Base-by-base conservation (phyloP, 2,113 vertebrate species). In the Perognathus longimembris region DNA sequence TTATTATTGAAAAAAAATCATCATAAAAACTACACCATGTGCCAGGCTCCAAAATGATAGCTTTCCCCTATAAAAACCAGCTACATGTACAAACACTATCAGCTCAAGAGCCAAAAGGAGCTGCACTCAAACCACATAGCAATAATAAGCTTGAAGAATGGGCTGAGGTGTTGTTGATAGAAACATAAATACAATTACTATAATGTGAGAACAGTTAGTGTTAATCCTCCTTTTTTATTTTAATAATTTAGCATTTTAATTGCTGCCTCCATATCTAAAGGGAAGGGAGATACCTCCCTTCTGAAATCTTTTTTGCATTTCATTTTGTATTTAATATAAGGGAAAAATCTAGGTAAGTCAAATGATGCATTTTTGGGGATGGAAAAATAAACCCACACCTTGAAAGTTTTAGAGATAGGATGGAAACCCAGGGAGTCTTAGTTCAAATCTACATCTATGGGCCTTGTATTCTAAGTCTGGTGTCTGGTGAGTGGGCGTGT, bases 401-500 rank as follows among this genome's bases (percentile, higher is more conserved):
- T 79, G n/a, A 42, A 66, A 42, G n/a, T 45, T 69, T 92, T 40
- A 64, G 38, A 64, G 30, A 11, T 28, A 50, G 26, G 71, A 66
- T 38, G 38, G 63, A 81, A 82, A 74, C 2, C 8, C 14, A 83
- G 22, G 36, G 28, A 63, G 28, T 6, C 5, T 67, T 70, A n/a
- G 34, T 75, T 91, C 20, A 85, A 88, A 75, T n/a, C 15, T 30
- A 15, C 6, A 75, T n/a, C 15, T 30, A 15, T 8, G 59, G 4
- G 71, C 34, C 26, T 18, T 14, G 79, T 5, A 22, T 6, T 34
- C 40, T 34, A n/a, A 54, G 14, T 38, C 20, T 36, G 74, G 61
- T 9, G 2, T 10, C 2, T 7, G 9, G 4, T 0, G 0, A 28
- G 26, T n/a, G 73, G 50, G 22, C 18, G 28, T 8, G 2, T 70